Conservation (phyloP, 2,888 invertebrate species). For the Clunio marinus region DNA sequence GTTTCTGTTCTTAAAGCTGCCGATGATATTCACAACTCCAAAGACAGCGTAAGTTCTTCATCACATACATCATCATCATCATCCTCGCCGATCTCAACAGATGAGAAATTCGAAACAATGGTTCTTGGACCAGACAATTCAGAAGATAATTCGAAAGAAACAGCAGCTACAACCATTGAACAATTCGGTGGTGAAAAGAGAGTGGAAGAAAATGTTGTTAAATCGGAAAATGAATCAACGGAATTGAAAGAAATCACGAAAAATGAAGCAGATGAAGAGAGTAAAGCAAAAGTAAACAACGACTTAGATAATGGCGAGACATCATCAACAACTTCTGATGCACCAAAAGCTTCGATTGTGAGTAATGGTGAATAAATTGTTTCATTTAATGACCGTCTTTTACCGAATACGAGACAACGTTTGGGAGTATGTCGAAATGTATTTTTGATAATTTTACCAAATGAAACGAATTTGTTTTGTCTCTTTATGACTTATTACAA, state of each 20-base stretch:
- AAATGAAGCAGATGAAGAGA: neutral
- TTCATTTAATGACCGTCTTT: too few relatives aligned
- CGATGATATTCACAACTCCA: slow-evolving; percentile 1
- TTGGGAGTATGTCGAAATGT: too few relatives aligned
- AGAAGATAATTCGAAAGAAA: too few relatives aligned
- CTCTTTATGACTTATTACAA: too few relatives aligned
- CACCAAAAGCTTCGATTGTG: neutral
- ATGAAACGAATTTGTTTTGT: too few relatives aligned
- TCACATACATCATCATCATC: slow-evolving; percentile 34
- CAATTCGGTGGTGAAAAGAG: too few relatives aligned
- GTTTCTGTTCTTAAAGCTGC: slow-evolving; percentile 27
- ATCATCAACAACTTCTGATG: neutral
- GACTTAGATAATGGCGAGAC: neutral
- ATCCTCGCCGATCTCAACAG: slow-evolving; percentile 28
- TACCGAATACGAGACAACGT: too few relatives aligned
- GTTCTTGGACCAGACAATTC: neutral
- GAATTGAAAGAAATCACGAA: neutral
- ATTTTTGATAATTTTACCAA: too few relatives aligned
- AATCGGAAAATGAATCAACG: too few relatives aligned
- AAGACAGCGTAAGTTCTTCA: slow-evolving; percentile 25
- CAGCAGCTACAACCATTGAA: neutral
- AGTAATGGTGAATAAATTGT: slow-evolving; percentile 14
- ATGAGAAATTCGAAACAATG: slow-evolving; percentile 24
- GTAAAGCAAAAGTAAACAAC: neutral
- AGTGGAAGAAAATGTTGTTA: neutral